These are phyloP conservation scores for Caenorhabditis brenneri DNA, from an alignment of 1,140 invertebrate genomes.

Conservation along the genomic window DNA sequence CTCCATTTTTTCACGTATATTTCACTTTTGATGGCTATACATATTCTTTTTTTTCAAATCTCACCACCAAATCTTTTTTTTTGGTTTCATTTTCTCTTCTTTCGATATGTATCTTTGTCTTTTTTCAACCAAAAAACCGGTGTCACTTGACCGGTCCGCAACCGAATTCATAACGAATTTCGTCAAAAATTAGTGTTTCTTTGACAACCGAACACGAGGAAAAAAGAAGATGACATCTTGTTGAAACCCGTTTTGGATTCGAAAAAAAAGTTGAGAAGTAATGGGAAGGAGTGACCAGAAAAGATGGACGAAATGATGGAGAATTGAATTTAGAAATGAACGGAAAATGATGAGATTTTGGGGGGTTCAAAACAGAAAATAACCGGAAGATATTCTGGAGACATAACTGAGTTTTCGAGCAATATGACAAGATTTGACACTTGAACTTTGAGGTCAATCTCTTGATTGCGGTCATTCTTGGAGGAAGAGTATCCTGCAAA, in stretches of 20 bases:
- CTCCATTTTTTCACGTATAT: background rate
- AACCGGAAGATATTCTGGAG: background rate
- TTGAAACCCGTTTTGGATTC: constrained; percentile 13
- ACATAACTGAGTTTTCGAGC: background rate
- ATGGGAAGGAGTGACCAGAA: constrained; percentile 24
- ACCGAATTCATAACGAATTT: background rate
- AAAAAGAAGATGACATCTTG: constrained; percentile 9
- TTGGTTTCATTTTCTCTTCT: too few relatives aligned
- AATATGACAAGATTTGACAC: background rate
- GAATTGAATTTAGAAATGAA: background rate
- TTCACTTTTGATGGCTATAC: background rate
- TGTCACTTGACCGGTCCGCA: constrained; percentile 7
- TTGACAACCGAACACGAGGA: background rate
- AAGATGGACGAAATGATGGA: background rate
- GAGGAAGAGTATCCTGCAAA: background rate
- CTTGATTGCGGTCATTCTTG: background rate
- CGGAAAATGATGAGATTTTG: background rate
- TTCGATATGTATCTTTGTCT: background rate
- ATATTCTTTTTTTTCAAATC: background rate
- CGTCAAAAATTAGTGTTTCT: background rate
- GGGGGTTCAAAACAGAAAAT: too few relatives aligned
- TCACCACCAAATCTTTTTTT: background rate
- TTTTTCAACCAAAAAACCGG: background rate
- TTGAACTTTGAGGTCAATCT: background rate
- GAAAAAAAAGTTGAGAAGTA: background rate